These are phyloP conservation scores for Drosophila siamana DNA, from an alignment of 2,888 invertebrate genomes.

Conservation along the genomic window DNA sequence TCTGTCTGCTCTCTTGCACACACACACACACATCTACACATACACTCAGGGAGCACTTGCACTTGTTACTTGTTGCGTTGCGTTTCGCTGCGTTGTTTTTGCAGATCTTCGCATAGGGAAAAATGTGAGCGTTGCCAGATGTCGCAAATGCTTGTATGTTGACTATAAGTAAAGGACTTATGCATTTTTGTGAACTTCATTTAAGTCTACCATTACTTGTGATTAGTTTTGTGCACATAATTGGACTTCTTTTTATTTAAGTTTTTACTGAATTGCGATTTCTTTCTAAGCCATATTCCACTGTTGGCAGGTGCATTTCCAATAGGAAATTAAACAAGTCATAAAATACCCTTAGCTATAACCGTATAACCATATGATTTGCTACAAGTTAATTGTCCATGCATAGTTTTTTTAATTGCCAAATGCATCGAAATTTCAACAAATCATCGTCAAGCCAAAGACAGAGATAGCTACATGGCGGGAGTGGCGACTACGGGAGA, in stretches of 20 bases:
- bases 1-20: slow-evolving; percentile 6
- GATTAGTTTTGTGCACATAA: neutral
- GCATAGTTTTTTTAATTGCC: slow-evolving; percentile 26
- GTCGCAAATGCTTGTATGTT: neutral
- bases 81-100: slow-evolving; percentile 3
- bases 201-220: neutral
- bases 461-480: neutral
- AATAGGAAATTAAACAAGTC: neutral
- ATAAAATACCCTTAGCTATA: neutral
- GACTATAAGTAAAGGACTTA: neutral
- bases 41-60: slow-evolving; percentile 8
- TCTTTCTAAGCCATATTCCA: neutral
- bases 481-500: neutral
- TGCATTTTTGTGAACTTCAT: neutral
- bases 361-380: slow-evolving; percentile 4
- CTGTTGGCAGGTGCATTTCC: neutral
- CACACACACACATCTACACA: neutral
- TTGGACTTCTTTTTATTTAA: neutral
- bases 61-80: slow-evolving; percentile 61
- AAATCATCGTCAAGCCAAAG: slow-evolving; percentile 11
- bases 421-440: slow-evolving; percentile 20
- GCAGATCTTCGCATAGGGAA: slow-evolving; percentile 33
- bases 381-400: slow-evolving; percentile 20
- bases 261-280: no score
- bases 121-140: slow-evolving; percentile 34